These are phyloP conservation scores for Salvelinus sp. DNA, from an alignment of 2,113 vertebrate species.

Conservation along the genomic window DNA sequence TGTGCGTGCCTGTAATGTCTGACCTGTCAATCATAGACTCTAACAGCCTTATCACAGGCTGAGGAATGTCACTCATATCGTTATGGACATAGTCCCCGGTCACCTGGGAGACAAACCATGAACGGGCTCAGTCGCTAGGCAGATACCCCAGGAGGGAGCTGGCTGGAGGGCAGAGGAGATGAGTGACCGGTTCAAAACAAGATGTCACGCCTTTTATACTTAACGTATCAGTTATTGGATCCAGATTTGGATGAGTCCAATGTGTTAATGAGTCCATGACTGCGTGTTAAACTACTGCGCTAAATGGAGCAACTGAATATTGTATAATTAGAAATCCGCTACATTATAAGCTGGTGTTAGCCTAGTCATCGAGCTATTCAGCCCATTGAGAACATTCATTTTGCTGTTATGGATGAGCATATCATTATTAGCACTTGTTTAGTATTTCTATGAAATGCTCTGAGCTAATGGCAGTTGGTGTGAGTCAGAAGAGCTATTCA, in stretches of 20 bases:
- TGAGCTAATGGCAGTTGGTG: background rate
- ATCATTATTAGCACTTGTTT: background rate
- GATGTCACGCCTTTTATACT: background rate
- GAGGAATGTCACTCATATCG: slow-evolving; percentile 23
- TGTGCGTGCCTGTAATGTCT: background rate
- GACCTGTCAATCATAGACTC: slow-evolving; percentile 30
- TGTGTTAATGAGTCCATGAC: background rate
- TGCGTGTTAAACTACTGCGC: background rate
- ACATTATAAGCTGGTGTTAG: too few species aligned
- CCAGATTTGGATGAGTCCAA: background rate
- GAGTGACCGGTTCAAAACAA: slow-evolving; percentile 14
- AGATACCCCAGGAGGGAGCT: slow-evolving; percentile 21
- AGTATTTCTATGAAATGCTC: background rate
- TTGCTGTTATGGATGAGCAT: slow-evolving; percentile 10
- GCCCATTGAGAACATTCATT: too few species aligned
- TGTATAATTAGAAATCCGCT: background rate
- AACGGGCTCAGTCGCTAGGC: background rate
- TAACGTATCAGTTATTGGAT: background rate
- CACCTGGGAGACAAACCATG: background rate
- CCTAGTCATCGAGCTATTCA: too few species aligned
- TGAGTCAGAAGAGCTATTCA: background rate
- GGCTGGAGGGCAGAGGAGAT: slow-evolving; percentile 1
- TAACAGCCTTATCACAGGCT: background rate
- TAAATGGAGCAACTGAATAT: background rate
- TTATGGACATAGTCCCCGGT: background rate